Evolutionary conservation across 2,888 invertebrate species (phyloP).

Genomic region (Xiphydria camelus): DNA sequence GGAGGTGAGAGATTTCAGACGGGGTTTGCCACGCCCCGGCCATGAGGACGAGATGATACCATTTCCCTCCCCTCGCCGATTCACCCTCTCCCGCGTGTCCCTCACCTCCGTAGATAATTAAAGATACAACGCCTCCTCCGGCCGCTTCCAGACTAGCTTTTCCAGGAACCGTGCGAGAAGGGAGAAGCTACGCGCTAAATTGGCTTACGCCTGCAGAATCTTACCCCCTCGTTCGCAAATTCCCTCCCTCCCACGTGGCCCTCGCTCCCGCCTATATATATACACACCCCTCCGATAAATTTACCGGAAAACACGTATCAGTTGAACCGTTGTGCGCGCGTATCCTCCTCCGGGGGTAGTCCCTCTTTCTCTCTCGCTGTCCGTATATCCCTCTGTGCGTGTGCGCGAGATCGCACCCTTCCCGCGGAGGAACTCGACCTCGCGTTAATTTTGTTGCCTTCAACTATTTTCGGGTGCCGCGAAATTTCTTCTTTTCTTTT

Average conservation of each 20-base stretch:
- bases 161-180: no score
- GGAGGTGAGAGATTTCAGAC: slow-evolving; percentile 33
- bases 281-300: slow-evolving; percentile 19
- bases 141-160: no score
- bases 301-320: slow-evolving; percentile 22
- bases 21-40: slow-evolving; percentile 45
- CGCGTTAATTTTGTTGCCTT: no score
- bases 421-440: no score
- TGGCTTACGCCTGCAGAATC: slow-evolving; percentile 47
- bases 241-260: no score
- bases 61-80: slow-evolving; percentile 18
- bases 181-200: slow-evolving; percentile 31
- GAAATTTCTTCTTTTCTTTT: no score
- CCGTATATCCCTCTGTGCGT: no score
- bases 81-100: slow-evolving; percentile 8
- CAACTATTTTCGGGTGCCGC: no score
- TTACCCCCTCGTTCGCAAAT: no score
- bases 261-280: slow-evolving; percentile 5
- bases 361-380: no score
- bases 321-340: background rate
- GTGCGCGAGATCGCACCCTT: no score
- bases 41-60: slow-evolving; percentile 47
- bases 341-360: background rate
- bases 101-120: slow-evolving; percentile 43
- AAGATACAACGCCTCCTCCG: slow-evolving; percentile 47